phyloP scores from a whole-genome alignment of 2,113 vertebrate species.

The Nothoprocta perdicaria region DNA sequence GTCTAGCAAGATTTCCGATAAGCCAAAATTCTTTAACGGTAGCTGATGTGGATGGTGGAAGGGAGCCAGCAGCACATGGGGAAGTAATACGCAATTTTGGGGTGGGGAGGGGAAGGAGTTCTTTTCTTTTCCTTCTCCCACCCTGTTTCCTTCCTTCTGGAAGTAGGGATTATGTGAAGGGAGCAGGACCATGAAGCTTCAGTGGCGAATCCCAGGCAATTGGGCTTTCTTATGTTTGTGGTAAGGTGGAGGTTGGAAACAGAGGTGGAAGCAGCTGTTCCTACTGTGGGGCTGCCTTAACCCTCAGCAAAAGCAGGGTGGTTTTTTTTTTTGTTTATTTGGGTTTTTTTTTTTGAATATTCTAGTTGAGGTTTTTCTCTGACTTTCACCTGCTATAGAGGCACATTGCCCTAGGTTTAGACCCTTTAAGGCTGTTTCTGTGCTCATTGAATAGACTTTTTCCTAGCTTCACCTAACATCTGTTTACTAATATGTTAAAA shows the following conservation, averaged over 20 bases:
- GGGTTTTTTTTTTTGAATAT: slow-evolving; percentile 23
- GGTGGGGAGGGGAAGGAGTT: fast-evolving
- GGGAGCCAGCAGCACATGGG: neutral
- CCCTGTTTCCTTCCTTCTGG: neutral
- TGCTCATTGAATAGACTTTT: neutral
- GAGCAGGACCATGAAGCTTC: neutral
- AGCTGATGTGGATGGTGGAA: neutral
- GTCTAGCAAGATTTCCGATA: neutral
- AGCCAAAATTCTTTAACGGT: neutral
- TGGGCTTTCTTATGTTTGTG: neutral
- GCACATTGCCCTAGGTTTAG: slow-evolving; percentile 9
- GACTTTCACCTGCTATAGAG: slow-evolving; percentile 8
- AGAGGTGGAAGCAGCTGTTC: neutral
- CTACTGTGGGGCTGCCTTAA: neutral
- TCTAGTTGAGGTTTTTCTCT: neutral
- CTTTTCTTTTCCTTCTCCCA: fast-evolving
- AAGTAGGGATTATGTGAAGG: neutral
- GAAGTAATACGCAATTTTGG: neutral
- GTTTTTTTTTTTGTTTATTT: slow-evolving; percentile 5
- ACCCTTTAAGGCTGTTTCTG: neutral
- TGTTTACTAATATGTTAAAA: neutral
- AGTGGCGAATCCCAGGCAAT: neutral
- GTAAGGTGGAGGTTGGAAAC: neutral
- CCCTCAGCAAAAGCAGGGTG: neutral
- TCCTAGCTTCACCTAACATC: neutral